Base-by-base conservation (phyloP, 2,113 vertebrate species). In the Capra hircus region DNA sequence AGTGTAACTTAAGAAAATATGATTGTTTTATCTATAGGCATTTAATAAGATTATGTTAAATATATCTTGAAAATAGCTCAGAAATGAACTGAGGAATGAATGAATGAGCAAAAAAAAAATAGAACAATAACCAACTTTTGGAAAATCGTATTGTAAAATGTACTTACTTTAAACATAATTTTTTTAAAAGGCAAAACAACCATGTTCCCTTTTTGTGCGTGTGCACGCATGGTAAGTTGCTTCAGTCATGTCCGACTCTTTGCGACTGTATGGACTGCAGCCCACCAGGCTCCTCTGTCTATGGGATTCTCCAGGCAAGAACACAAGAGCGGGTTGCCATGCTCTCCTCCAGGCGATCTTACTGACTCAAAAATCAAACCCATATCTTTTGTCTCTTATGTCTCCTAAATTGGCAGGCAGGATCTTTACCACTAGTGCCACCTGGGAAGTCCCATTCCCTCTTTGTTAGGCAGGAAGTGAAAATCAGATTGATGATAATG, bases 191-290 rank as follows among this genome's bases (percentile, higher is more conserved):
- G 0, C 16, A n/a, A 55, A 53, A 1, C 1, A 78, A 30, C 17
- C 55, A 55, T 40, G 19, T 77, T 30, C 12, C 15, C 7, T 88
- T 11, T 93, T 84, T 71, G 36, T 43, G 36, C 0, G 1, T 74
- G 36, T 71, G 64, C 64, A 23, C 0, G 2, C 21, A 7, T 74
- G 71, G 21, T 25, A 43, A 74, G 11, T 74, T 43, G 71, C 36
- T 74, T 71, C 11, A 43, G 19, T 74, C 36, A 1, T 14, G 21
- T 43, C 3, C 0, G 0, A 25, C 71, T 25, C 71, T 74, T 74
- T 74, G 19, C 0, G 1, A 74, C 36, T 12, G 0, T 43, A 14
- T 43, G 71, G 36, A 74, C 21, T 74, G 21, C 23, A 74, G 21
- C 11, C 36, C 11, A 25, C 71, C 11, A 74, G 71, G 36, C 71